Conservation (phyloP, 2,888 invertebrate species). For the Slavum lentiscoides region DNA sequence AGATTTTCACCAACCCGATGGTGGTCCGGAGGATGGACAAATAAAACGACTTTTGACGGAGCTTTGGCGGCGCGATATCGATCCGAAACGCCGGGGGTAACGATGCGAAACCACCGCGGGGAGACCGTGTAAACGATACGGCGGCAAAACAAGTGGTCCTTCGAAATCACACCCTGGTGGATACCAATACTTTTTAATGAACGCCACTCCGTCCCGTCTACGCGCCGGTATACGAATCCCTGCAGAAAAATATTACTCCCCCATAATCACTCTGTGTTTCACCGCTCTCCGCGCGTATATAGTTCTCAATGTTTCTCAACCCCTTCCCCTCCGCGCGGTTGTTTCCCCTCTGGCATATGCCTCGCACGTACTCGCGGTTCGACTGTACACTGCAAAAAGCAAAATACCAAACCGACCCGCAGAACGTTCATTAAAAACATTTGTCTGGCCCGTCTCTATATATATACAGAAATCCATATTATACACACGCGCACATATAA, state of each 20-base stretch:
- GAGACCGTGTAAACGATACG: conserved; percentile 46
- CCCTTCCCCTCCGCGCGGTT: background rate
- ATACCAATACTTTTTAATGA: conserved; percentile 53
- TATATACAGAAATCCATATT: background rate
- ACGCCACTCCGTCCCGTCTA: conserved; percentile 29
- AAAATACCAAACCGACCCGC: conserved; percentile 26
- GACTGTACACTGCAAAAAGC: conserved; percentile 40
- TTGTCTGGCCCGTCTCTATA: conserved; percentile 39
- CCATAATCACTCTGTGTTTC: background rate
- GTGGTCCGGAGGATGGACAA: too few relatives aligned
- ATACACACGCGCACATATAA: background rate
- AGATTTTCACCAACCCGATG: too few relatives aligned
- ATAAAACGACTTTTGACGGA: conserved; percentile 2
- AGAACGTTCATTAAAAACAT: conserved; percentile 52
- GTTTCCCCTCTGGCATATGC: background rate
- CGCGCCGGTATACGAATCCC: conserved; percentile 27
- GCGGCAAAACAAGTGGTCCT: conserved; percentile 50
- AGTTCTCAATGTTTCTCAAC: background rate
- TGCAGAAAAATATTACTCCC: conserved; percentile 43
- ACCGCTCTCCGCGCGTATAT: background rate
- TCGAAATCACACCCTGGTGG: conserved; percentile 53
- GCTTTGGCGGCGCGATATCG: conserved; percentile 20
- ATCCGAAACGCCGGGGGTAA: conserved; percentile 41
- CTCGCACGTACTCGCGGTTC: background rate
- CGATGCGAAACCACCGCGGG: conserved; percentile 39